phyloP scores from a whole-genome alignment of 1,140 invertebrate genomes.

The Nylanderia fulva region DNA sequence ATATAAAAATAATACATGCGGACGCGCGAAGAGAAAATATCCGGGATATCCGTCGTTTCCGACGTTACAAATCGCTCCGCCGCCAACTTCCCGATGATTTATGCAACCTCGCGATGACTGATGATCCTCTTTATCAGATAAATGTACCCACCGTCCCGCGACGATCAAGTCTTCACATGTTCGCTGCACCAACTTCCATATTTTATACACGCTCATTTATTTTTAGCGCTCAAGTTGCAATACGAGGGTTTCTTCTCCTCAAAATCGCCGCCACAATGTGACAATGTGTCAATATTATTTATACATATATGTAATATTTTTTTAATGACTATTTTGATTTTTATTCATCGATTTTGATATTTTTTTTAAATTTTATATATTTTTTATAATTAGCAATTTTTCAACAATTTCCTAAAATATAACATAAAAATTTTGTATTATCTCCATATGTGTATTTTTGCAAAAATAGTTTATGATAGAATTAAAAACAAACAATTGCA shows the following conservation, averaged over 20 bases:
- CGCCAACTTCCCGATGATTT: conserved; percentile 53
- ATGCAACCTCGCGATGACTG: conserved; percentile 51
- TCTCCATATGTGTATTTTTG: background rate
- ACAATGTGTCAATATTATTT: conserved; percentile 6
- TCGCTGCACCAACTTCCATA: conserved; percentile 40
- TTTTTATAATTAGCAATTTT: too few species aligned
- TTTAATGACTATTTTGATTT: too few species aligned
- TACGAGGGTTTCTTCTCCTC: background rate
- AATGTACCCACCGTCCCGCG: conserved; percentile 37
- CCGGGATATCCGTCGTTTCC: background rate
- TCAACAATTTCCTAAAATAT: too few species aligned
- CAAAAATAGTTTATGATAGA: too few species aligned
- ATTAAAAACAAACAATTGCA: too few species aligned
- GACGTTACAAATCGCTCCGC: conserved; percentile 49
- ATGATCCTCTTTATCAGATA: conserved; percentile 56
- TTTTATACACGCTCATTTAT: conserved; percentile 35
- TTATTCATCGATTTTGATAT: too few species aligned
- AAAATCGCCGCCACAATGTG: background rate
- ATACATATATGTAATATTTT: too few species aligned
- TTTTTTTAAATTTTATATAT: too few species aligned
- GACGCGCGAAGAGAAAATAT: conserved; percentile 1
- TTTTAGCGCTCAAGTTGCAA: conserved; percentile 18
- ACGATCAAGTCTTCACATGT: conserved; percentile 46
- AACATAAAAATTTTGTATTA: background rate
- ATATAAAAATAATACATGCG: conserved; percentile 24